Evolutionary conservation across 2,113 vertebrate genomes (phyloP).

Genomic region (Pterocles orientalis): DNA sequence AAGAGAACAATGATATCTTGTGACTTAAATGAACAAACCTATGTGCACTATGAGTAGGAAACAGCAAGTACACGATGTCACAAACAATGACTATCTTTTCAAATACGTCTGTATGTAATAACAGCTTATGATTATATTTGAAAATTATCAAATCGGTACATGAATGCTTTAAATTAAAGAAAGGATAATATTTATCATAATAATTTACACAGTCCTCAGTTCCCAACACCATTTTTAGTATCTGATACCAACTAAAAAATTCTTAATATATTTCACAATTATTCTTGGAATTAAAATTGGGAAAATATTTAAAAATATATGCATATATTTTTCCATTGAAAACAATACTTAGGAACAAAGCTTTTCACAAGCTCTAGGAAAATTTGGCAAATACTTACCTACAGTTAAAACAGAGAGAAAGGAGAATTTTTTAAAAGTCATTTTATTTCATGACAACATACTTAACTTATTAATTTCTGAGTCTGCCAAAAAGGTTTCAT

Average conservation of each 20-base stretch:
- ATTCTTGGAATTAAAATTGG: not conserved
- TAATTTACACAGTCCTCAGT: not conserved
- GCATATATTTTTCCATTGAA: not conserved
- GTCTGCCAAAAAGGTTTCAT: not conserved
- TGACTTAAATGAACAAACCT: not conserved
- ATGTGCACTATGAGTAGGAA: not conserved
- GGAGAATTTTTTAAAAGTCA: not conserved
- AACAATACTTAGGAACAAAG: not conserved
- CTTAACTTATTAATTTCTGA: not conserved
- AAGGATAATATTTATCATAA: not conserved
- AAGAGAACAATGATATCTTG: not conserved
- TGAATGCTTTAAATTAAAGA: not conserved
- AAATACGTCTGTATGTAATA: not conserved
- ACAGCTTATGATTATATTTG: not conserved
- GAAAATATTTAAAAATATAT: not conserved
- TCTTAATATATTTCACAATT: not conserved
- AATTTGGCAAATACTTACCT: not conserved
- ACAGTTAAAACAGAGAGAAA: not conserved
- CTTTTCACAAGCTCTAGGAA: not conserved
- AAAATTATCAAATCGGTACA: not conserved
- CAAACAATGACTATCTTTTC: not conserved
- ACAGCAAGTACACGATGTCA: not conserved
- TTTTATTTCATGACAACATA: not conserved
- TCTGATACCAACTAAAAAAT: not conserved
- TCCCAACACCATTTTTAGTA: not conserved